Percentiles rank a stretch among this genome's conserved stretches.
phyloP scores from a whole-genome alignment of 2,888 invertebrate genomes.

The Hyposoter dolosus region DNA sequence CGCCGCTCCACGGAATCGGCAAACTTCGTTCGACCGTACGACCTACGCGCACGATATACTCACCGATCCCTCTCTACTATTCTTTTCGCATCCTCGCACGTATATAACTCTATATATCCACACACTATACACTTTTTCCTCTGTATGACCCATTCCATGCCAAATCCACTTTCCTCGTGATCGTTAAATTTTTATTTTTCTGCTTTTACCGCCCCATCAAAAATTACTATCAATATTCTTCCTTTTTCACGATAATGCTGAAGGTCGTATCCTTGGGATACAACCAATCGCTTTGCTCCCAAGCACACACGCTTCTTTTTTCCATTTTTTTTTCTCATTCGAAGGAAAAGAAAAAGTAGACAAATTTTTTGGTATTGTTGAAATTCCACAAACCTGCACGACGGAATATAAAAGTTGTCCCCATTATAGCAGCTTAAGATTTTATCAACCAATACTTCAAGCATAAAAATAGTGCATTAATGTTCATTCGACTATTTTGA shows the following conservation, averaged over 20 bases:
- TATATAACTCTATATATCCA: neutral
- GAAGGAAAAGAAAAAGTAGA: neutral
- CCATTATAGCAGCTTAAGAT: neutral
- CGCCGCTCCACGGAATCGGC: constrained; percentile 43
- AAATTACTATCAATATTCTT: neutral
- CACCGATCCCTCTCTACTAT: constrained; percentile 7
- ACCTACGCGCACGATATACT: constrained; percentile 46
- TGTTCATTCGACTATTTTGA: neutral
- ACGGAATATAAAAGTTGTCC: neutral
- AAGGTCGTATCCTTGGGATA: neutral
- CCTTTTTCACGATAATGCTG: neutral
- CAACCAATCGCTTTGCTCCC: neutral
- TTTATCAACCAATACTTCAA: neutral
- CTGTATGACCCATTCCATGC: constrained; percentile 3
- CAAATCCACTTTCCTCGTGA: constrained; percentile 13
- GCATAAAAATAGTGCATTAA: neutral
- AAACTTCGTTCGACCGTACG: constrained; percentile 42
- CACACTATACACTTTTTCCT: neutral
- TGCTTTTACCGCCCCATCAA: constrained; percentile 6
- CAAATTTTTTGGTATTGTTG: neutral
- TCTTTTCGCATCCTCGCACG: neutral
- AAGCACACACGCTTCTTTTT: neutral
- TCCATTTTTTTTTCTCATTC: neutral
- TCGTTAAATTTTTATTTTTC: constrained; percentile 18
- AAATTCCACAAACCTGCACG: neutral